Conservation (phyloP, 2,888 invertebrate species). For the Drepana falcataria region DNA sequence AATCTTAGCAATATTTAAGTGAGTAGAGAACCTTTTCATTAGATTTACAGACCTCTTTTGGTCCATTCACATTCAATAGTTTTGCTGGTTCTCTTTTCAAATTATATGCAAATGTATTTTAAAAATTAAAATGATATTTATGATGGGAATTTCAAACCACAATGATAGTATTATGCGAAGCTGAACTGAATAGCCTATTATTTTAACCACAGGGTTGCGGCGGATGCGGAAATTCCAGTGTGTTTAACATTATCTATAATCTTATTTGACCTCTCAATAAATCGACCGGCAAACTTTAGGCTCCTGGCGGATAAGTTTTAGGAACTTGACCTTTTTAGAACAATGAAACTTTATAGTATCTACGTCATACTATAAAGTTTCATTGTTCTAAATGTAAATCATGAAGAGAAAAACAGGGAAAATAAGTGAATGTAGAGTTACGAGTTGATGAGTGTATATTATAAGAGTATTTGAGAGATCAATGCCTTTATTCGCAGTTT, state of each 20-base stretch:
- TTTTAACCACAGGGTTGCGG: not conserved
- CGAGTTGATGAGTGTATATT: no score
- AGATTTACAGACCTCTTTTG: no score
- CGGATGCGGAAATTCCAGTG: not conserved
- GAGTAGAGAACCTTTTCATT: no score
- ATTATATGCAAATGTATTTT: no score
- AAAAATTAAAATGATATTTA: not conserved
- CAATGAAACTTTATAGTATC: conserved; percentile 19
- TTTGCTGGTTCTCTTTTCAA: no score
- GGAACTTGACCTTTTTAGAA: conserved; percentile 34
- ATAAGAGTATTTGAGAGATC: no score
- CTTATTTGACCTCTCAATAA: conserved; percentile 1
- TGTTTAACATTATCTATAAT: not conserved
- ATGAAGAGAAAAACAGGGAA: not conserved
- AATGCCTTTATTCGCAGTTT: no score
- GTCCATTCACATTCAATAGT: no score
- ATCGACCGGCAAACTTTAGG: not conserved
- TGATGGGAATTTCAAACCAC: not conserved
- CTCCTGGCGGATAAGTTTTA: conserved; percentile 12
- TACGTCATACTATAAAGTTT: no score
- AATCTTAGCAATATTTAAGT: no score
- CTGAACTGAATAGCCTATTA: not conserved
- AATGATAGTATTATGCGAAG: not conserved
- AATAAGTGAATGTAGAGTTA: no score
- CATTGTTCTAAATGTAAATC: not conserved